Evolutionary conservation across 2,797 vertebrate genomes (phyloP).

Genomic region (Mormyrus hasselquistii): DNA sequence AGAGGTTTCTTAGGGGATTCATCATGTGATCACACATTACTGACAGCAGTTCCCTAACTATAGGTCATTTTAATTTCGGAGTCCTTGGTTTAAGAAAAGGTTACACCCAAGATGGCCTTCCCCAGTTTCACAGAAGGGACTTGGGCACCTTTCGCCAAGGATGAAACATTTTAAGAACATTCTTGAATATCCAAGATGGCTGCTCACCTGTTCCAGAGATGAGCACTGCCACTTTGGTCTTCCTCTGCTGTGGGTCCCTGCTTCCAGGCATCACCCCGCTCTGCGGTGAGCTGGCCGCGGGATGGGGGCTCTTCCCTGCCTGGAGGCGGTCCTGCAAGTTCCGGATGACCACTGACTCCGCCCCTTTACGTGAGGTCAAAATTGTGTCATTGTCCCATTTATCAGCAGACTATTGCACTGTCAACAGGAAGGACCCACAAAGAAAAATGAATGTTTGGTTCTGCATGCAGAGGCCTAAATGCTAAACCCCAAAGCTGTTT

Average conservation of each 20-base stretch:
- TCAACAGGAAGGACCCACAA: background rate
- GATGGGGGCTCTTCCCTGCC: background rate
- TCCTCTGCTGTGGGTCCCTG: conserved; percentile 42
- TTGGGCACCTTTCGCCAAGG: too few species aligned
- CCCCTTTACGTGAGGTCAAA: conserved; percentile 39
- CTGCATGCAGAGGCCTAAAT: background rate
- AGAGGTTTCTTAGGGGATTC: background rate
- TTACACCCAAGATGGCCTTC: background rate
- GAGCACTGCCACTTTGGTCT: conserved; percentile 75
- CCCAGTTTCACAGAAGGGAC: background rate
- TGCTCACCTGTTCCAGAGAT: conserved; percentile 88
- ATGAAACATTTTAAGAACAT: background rate
- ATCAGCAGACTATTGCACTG: background rate
- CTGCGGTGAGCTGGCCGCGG: background rate
- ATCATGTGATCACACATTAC: background rate
- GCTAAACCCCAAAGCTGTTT: background rate
- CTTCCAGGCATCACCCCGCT: conserved; percentile 28
- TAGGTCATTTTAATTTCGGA: background rate
- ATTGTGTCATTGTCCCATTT: background rate
- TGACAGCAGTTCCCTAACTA: background rate
- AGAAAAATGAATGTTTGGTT: background rate
- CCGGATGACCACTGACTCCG: conserved; percentile 51
- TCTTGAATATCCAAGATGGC: background rate
- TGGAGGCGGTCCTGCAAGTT: conserved; percentile 57
- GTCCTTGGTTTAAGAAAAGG: background rate